phyloP scores from a whole-genome alignment of 2,888 invertebrate species.

The Stenodema calcarata region DNA sequence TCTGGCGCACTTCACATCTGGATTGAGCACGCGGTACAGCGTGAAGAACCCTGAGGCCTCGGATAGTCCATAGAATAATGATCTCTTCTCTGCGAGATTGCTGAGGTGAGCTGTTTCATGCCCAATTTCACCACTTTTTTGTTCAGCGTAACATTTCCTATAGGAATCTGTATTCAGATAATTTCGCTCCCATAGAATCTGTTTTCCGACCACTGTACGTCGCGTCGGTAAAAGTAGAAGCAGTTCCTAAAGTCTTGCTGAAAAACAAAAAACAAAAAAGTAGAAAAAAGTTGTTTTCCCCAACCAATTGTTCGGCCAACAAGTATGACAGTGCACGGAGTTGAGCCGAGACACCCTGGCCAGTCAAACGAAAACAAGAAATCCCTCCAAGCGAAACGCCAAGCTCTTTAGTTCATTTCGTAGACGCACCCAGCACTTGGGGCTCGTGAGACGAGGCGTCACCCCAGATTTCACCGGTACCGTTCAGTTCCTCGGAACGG shows the following conservation, averaged over 20 bases:
- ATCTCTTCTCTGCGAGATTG: no score
- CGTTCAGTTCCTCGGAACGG: background rate
- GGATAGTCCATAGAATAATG: no score
- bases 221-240: no score
- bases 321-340: background rate
- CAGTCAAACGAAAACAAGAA: background rate
- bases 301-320: background rate
- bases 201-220: no score
- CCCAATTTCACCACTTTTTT: no score
- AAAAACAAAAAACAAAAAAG: background rate
- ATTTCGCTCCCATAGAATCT: no score
- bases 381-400: background rate
- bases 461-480: slow-evolving; percentile 14
- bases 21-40: no score
- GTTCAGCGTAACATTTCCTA: no score
- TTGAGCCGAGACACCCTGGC: background rate
- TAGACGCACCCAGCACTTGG: background rate
- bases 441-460: background rate
- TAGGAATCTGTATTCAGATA: no score
- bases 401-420: background rate
- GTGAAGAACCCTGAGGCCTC: no score
- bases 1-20: no score
- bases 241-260: background rate
- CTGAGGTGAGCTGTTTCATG: no score
- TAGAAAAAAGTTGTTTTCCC: background rate